Conservation (phyloP, 2,797 vertebrate genomes). For the Myripristis murdjan region DNA sequence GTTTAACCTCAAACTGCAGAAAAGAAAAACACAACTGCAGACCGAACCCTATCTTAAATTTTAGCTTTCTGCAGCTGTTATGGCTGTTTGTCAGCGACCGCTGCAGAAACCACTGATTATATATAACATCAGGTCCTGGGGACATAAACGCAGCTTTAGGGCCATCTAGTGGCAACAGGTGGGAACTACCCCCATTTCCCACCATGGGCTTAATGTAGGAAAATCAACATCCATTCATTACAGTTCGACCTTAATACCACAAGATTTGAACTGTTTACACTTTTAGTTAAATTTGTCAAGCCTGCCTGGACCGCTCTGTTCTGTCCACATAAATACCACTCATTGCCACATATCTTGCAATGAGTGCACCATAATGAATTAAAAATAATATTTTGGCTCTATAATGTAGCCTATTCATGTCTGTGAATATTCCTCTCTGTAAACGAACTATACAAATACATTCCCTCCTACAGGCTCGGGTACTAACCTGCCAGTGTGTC, state of each 20-base stretch:
- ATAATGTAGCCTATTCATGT: conserved; percentile 68
- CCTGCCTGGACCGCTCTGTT: background rate
- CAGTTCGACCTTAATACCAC: conserved; percentile 13
- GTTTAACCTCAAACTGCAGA: fast-evolving
- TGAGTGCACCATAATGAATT: conserved; percentile 45
- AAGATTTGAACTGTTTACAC: conserved; percentile 38
- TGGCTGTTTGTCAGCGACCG: background rate
- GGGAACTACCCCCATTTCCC: background rate
- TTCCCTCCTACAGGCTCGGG: conserved; percentile 44
- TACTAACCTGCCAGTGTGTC: conserved; percentile 57
- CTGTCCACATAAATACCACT: conserved; percentile 23
- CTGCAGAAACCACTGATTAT: background rate
- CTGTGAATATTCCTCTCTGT: conserved; percentile 59
- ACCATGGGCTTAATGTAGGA: background rate
- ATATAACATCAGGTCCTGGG: background rate
- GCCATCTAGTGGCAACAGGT: conserved; percentile 56
- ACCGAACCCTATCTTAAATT: fast-evolving
- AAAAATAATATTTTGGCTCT: conserved; percentile 43
- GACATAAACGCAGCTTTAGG: background rate
- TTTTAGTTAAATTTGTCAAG: conserved; percentile 18
- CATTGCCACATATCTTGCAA: conserved; percentile 6
- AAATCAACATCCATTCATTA: conserved; percentile 14
- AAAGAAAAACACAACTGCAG: no score
- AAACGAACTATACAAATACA: conserved; percentile 53
- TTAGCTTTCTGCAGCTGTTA: background rate